A percentile compares a stretch with the other conserved stretches of the same genome.
Evolutionary conservation across 2,888 invertebrate genomes (phyloP).

Genomic region (Dolichomitus sp.): DNA sequence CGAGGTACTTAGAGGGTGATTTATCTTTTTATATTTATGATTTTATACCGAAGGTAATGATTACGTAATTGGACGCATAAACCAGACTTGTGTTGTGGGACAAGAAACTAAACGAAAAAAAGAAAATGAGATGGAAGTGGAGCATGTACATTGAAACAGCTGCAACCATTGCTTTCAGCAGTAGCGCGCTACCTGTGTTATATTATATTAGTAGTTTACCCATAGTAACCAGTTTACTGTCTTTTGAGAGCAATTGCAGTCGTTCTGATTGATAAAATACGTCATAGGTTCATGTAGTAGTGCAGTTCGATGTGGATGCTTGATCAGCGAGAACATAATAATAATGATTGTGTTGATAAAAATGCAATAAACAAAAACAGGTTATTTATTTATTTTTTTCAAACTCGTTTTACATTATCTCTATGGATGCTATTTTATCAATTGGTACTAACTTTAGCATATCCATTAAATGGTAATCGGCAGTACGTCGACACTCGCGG

Average conservation of each 20-base stretch:
- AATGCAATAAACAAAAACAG: no score
- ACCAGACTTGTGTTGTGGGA: not conserved
- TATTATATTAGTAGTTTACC: not conserved
- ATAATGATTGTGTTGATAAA: no score
- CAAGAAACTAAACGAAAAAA: slow-evolving; percentile 9
- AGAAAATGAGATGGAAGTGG: not conserved
- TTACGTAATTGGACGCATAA: not conserved
- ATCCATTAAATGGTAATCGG: no score
- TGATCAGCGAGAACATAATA: no score
- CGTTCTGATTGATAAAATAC: not conserved
- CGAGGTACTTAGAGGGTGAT: not conserved
- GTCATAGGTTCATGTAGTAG: no score
- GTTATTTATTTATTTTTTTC: no score
- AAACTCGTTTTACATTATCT: no score
- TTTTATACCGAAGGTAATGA: no score
- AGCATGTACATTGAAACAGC: slow-evolving; percentile 39
- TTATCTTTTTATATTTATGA: not conserved
- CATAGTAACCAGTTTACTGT: not conserved
- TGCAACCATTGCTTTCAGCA: not conserved
- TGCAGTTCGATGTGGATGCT: no score
- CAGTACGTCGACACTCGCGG: no score
- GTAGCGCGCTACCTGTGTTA: not conserved
- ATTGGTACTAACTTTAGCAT: no score
- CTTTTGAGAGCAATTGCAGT: not conserved
- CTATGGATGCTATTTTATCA: no score